Evolutionary conservation across 2,797 vertebrate genomes (phyloP).

Genomic region (Phoeniculus purpureus): DNA sequence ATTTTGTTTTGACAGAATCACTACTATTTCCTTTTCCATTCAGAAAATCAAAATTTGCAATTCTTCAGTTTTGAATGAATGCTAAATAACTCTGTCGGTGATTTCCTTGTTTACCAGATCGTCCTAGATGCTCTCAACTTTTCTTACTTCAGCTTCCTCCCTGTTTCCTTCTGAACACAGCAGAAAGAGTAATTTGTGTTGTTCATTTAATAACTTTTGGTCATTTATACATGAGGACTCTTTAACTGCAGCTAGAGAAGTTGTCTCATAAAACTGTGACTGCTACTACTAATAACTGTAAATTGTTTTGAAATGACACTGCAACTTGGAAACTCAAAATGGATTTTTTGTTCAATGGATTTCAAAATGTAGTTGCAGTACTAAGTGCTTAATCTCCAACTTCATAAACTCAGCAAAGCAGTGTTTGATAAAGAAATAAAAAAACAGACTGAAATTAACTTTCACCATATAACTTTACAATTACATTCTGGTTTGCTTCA

Average conservation of each 20-base stretch:
- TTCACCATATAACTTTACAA: background rate
- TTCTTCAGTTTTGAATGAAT: background rate
- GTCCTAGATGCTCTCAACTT: background rate
- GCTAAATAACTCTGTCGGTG: background rate
- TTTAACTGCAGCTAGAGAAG: background rate
- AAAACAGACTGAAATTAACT: accelerated
- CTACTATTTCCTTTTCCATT: background rate
- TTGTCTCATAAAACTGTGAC: background rate
- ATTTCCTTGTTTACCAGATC: background rate
- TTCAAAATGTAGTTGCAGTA: background rate
- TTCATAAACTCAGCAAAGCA: background rate
- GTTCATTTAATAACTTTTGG: background rate
- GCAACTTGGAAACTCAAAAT: background rate
- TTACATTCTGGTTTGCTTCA: background rate
- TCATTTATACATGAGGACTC: background rate
- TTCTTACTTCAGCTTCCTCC: background rate
- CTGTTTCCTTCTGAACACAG: background rate
- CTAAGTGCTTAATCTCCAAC: background rate
- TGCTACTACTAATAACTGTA: background rate
- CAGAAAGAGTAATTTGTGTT: background rate
- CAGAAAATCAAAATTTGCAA: background rate
- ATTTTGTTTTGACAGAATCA: background rate
- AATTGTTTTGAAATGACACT: no score
- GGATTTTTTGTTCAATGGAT: background rate
- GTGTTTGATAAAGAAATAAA: background rate